A percentile compares a stretch with the other conserved stretches of the same genome.
Conservation (phyloP, 2,888 invertebrate species). For the Microctonus aethiopoides region DNA sequence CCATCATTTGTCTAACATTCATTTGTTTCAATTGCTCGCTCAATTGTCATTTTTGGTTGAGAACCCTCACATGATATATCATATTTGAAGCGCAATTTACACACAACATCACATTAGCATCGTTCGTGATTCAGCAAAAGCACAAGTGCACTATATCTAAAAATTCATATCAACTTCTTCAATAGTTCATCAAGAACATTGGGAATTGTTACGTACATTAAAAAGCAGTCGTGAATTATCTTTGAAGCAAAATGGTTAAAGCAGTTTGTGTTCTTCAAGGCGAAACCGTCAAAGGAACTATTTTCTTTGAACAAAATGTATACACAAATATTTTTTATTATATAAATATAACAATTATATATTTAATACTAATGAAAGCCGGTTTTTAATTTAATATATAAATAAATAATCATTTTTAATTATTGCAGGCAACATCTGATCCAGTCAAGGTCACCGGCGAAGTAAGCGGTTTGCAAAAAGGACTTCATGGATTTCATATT, state of each 20-base stretch:
- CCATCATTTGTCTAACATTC: not conserved
- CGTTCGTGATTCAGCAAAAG: conserved; percentile 46
- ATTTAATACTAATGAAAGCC: conserved; percentile 1
- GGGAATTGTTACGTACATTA: conserved; percentile 20
- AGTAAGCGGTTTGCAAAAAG: conserved; percentile 81
- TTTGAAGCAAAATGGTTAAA: conserved; percentile 70
- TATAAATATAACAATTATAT: not conserved
- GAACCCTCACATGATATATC: not conserved
- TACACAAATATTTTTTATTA: conserved; percentile 41
- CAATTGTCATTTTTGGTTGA: not conserved
- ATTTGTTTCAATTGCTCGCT: not conserved
- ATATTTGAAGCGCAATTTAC: conserved; percentile 32
- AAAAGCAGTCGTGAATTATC: not conserved
- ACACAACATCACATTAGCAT: conserved; percentile 36
- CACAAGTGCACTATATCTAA: conserved; percentile 15
- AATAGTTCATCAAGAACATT: conserved; percentile 28
- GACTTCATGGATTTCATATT: conserved; percentile 89
- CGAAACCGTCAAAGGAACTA: conserved; percentile 82
- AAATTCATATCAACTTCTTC: conserved; percentile 14
- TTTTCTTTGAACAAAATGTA: conserved; percentile 84
- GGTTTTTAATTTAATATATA: not conserved
- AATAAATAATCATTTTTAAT: conserved; percentile 18
- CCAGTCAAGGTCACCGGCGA: conserved; percentile 85
- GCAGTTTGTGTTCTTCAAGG: conserved; percentile 91
- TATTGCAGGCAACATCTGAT: conserved; percentile 71